Evolutionary conservation across 1,140 invertebrate genomes (phyloP).

Genomic region (Apis laboriosa): DNA sequence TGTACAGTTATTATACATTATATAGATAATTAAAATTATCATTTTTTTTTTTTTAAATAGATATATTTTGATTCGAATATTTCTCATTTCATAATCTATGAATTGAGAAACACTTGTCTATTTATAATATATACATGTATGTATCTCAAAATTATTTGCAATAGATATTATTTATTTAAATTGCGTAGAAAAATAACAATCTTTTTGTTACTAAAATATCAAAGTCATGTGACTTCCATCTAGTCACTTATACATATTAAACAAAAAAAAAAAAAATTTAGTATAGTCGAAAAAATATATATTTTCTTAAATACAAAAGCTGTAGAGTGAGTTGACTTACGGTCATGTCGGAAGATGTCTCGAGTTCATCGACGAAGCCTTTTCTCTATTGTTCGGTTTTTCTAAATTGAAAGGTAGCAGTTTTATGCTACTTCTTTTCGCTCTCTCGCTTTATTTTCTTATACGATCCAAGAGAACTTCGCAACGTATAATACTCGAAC

Average conservation of each 20-base stretch:
- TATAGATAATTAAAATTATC: no score
- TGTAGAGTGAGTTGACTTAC: slow-evolving; percentile 18
- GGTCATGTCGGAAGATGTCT: slow-evolving; percentile 20
- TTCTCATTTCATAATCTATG: no score
- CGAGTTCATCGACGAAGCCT: slow-evolving; percentile 37
- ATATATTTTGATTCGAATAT: neutral
- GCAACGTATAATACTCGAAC: neutral
- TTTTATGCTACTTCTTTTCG: slow-evolving; percentile 34
- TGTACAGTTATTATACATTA: no score
- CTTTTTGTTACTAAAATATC: no score
- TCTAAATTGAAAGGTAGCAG: slow-evolving; percentile 48
- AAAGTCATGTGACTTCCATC: neutral
- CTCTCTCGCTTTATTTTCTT: slow-evolving; percentile 6
- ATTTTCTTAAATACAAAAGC: slow-evolving; percentile 4
- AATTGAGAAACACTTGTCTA: no score
- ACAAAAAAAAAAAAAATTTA: neutral
- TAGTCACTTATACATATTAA: neutral
- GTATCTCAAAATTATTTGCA: neutral
- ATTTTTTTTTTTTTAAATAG: neutral
- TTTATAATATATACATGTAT: neutral
- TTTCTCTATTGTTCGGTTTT: slow-evolving; percentile 35
- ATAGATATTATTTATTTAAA: no score
- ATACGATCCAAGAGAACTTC: neutral
- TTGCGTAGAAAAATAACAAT: neutral
- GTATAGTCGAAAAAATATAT: neutral